Evolutionary conservation across 2,113 vertebrate genomes (phyloP).

Genomic region (Misgurnus anguillicaudatus): DNA sequence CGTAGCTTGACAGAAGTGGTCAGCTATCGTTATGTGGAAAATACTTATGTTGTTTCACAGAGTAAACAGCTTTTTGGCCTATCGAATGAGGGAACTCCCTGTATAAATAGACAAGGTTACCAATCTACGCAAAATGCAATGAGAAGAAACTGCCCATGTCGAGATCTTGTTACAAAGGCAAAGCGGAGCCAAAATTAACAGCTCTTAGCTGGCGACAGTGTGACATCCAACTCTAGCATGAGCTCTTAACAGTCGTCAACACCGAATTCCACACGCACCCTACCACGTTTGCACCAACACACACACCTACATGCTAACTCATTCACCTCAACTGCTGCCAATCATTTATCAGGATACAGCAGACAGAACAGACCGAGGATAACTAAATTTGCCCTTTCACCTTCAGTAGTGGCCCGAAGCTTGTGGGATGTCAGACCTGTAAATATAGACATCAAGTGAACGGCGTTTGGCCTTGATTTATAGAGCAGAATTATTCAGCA

Average conservation of each 20-base stretch:
- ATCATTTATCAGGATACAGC: slow-evolving; percentile 55
- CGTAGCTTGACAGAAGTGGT: no score
- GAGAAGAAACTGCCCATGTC: slow-evolving; percentile 6
- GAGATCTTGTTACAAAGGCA: slow-evolving; percentile 54
- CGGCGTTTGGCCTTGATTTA: slow-evolving; percentile 32
- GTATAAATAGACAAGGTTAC: slow-evolving; percentile 62
- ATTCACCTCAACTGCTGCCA: slow-evolving; percentile 68
- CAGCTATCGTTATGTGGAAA: no score
- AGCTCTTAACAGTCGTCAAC: slow-evolving; percentile 68
- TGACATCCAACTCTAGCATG: slow-evolving; percentile 71
- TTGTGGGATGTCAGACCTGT: slow-evolving; percentile 26
- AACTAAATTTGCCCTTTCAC: slow-evolving; percentile 45
- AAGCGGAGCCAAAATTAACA: slow-evolving; percentile 78
- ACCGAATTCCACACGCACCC: slow-evolving; percentile 66
- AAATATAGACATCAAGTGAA: slow-evolving; percentile 40
- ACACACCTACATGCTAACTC: slow-evolving; percentile 66
- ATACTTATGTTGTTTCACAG: no score
- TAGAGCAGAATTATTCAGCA: slow-evolving; percentile 30
- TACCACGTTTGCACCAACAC: slow-evolving; percentile 70
- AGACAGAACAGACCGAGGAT: slow-evolving; percentile 15
- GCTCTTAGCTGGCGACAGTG: slow-evolving; percentile 70
- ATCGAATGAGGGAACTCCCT: slow-evolving; percentile 63
- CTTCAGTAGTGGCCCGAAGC: slow-evolving; percentile 45
- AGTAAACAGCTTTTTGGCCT: no score
- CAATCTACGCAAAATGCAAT: not conserved